Evolutionary conservation across 2,888 invertebrate genomes (phyloP).

Genomic region (Pyralis farinalis): DNA sequence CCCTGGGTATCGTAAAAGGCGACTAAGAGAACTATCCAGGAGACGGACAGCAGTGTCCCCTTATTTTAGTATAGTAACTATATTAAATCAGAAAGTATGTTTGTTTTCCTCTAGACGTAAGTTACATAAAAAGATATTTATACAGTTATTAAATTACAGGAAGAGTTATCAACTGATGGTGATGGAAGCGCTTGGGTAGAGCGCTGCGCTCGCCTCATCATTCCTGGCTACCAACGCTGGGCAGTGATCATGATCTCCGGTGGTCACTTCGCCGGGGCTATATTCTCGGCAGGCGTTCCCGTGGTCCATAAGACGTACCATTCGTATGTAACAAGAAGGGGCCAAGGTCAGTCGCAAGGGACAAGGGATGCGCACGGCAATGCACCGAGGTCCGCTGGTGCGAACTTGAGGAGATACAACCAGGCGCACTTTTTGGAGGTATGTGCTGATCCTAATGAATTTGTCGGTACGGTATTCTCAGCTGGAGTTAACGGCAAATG

Average conservation of each 20-base stretch:
- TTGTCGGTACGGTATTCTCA: too few species aligned
- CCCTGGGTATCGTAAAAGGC: too few species aligned
- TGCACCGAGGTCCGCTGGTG: slow-evolving; percentile 89
- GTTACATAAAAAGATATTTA: too few species aligned
- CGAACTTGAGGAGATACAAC: slow-evolving; percentile 89
- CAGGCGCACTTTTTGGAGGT: slow-evolving; percentile 88
- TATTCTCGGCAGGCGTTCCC: slow-evolving; percentile 66
- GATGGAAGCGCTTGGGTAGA: slow-evolving; percentile 63
- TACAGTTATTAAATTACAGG: slow-evolving; percentile 53
- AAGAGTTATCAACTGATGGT: slow-evolving; percentile 69
- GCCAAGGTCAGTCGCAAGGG: slow-evolving; percentile 90
- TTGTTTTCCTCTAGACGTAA: too few species aligned
- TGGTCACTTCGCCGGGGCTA: slow-evolving; percentile 79
- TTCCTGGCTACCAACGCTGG: slow-evolving; percentile 81
- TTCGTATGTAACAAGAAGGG: slow-evolving; percentile 90
- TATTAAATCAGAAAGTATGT: too few species aligned
- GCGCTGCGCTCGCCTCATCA: slow-evolving; percentile 47
- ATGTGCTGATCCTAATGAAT: too few species aligned
- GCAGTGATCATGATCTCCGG: slow-evolving; percentile 91
- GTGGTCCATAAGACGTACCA: slow-evolving; percentile 90
- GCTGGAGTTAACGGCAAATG: too few species aligned
- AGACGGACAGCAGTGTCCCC: too few species aligned
- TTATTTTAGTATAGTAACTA: too few species aligned
- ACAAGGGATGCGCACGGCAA: slow-evolving; percentile 82
- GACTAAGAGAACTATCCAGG: too few species aligned